Percentiles rank a stretch among this genome's conserved stretches.
Conservation (phyloP, 1,140 invertebrate species). For the Cephus cinctus region DNA sequence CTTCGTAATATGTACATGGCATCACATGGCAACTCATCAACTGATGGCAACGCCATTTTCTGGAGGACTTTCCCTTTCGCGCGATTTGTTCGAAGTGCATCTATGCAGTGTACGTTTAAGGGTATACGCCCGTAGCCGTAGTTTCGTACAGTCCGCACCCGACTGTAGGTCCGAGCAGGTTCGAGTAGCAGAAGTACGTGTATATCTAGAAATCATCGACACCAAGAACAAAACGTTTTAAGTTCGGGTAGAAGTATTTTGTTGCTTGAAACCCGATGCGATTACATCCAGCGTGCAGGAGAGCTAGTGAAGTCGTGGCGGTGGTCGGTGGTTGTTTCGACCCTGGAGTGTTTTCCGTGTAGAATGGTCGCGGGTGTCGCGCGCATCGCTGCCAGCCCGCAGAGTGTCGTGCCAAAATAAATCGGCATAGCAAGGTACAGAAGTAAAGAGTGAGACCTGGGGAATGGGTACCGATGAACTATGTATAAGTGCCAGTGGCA, state of each 20-base stretch:
- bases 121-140: slow-evolving; percentile 23
- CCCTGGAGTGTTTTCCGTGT: slow-evolving; percentile 18
- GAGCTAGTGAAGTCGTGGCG: not conserved
- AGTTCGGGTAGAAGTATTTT: not conserved
- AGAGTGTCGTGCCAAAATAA: slow-evolving; percentile 23
- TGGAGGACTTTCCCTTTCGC: too few relatives aligned
- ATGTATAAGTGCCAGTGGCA: not conserved
- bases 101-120: slow-evolving; percentile 6
- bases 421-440: slow-evolving; percentile 9
- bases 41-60: too few relatives aligned
- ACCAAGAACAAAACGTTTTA: too few relatives aligned
- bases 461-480: slow-evolving; percentile 3
- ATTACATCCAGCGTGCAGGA: not conserved
- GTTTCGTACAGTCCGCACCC: slow-evolving; percentile 20
- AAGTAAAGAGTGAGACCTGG: not conserved
- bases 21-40: too few relatives aligned
- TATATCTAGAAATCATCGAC: not conserved
- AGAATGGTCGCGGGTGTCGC: slow-evolving; percentile 29
- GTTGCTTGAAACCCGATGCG: not conserved
- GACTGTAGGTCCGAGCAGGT: slow-evolving; percentile 1
- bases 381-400: slow-evolving; percentile 21
- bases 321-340: slow-evolving; percentile 27
- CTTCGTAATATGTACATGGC: too few relatives aligned
- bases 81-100: too few relatives aligned
- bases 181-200: not conserved